These are phyloP conservation scores for Myrmophylax atrothorax DNA, from an alignment of 2,113 vertebrate genomes.

Conservation along the genomic window DNA sequence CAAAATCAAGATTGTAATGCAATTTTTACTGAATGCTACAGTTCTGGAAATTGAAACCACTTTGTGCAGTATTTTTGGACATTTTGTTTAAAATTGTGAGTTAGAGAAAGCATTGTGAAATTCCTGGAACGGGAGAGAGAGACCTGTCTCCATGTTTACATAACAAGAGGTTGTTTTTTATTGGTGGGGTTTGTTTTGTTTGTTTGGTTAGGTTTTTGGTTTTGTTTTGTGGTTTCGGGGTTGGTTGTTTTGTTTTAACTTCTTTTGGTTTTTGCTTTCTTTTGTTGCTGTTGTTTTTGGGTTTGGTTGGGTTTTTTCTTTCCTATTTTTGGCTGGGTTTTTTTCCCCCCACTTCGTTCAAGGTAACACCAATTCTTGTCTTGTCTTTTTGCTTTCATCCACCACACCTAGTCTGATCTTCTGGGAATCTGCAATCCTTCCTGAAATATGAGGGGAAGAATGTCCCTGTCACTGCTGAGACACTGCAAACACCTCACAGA, in stretches of 20 bases:
- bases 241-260: no score
- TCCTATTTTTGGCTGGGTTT: not conserved
- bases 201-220: not conserved
- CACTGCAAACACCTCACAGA: not conserved
- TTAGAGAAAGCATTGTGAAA: not conserved
- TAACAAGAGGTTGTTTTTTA: not conserved
- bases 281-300: no score
- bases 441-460: not conserved
- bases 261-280: no score
- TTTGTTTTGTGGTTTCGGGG: no score
- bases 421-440: not conserved
- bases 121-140: not conserved
- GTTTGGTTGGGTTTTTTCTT: not conserved
- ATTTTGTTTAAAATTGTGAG: not conserved
- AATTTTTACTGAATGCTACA: not conserved
- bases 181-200: not conserved
- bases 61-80: not conserved
- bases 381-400: not conserved
- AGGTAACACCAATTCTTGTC: not conserved
- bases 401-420: accelerated
- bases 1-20: not conserved
- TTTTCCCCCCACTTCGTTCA: not conserved
- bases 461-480: not conserved
- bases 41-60: not conserved
- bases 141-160: not conserved